Conservation (phyloP, 2,888 invertebrate genomes). For the Abrostola triplasia region DNA sequence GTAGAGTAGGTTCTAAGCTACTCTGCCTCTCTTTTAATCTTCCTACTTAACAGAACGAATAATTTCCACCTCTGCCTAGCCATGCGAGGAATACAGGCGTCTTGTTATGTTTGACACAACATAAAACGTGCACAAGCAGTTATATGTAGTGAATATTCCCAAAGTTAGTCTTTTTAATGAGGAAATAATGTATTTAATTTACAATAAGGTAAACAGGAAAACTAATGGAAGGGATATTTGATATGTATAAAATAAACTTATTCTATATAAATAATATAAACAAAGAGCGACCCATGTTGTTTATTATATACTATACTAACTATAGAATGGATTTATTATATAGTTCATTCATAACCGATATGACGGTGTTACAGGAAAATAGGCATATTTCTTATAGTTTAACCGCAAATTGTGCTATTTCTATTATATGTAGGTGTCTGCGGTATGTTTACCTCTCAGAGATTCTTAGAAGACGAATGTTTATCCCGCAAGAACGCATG, state of each 20-base stretch:
- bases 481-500: background rate
- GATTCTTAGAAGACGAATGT: conserved; percentile 10
- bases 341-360: conserved; percentile 30
- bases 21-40: too few relatives aligned
- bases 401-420: conserved; percentile 18
- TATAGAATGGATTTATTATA: conserved; percentile 1
- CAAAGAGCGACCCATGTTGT: background rate
- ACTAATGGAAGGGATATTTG: too few relatives aligned
- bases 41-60: too few relatives aligned
- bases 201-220: too few relatives aligned
- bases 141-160: too few relatives aligned
- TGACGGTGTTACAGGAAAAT: conserved; percentile 31
- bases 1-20: too few relatives aligned
- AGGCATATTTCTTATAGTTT: conserved; percentile 6
- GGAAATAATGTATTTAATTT: too few relatives aligned
- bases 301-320: background rate
- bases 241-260: background rate
- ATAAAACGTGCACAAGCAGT: too few relatives aligned
- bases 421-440: background rate
- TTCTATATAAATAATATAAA: background rate
- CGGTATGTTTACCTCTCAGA: background rate
- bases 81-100: too few relatives aligned
- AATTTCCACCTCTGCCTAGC: too few relatives aligned
- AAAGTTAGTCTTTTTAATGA: too few relatives aligned
- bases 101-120: too few relatives aligned